Base-by-base conservation (phyloP, 2,888 invertebrate genomes). In the Drosophila atroscutellata region DNA sequence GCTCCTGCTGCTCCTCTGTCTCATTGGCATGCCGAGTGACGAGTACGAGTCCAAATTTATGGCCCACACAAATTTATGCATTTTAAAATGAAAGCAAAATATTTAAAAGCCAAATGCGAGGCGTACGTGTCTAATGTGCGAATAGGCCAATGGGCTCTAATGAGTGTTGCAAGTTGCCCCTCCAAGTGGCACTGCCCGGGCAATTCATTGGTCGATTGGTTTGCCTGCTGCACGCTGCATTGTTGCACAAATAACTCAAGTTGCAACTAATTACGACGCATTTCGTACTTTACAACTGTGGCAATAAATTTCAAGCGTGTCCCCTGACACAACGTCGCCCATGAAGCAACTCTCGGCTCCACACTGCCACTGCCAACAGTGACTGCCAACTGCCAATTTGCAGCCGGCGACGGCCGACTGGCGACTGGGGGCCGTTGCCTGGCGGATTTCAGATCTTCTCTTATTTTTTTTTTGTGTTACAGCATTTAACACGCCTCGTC, bases 191-290 rank as follows among this genome's bases (percentile, higher is more conserved):
- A 11, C 11, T 20, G 20, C 28, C 11, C 28, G 58, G 45, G 20
- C 68, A 61, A 74, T 74, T 63, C 74, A 63, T 59, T 74, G 67
- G 69, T 1, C 68, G 78, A 78, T 76, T 76, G 76, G 56, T 66
- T 67, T 32, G 74, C 37, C 18, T 39, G 55, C 20, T 32, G 52
- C 63, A 49, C 49, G 77, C 68, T 80, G 86, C 86, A 84, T 81
- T 87, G 86, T 89, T 86, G 86, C 89, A 87, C 89, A 87, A 87
- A 87, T 87, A 87, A 87, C 86, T 87, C 86, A 89, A 87, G 86
- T 87, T 87, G 86, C 86, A 89, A 89, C 86, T 87, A 87, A 89
- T 87, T 87, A 89, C 87, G 75, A 87, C 77, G 87, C 89, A 87
- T 83, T 87, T 89, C 85, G 89, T 87, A 86, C 77, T 86, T 81